phyloP scores from a whole-genome alignment of 2,797 vertebrate genomes.

The Cyprinodon diabolis region DNA sequence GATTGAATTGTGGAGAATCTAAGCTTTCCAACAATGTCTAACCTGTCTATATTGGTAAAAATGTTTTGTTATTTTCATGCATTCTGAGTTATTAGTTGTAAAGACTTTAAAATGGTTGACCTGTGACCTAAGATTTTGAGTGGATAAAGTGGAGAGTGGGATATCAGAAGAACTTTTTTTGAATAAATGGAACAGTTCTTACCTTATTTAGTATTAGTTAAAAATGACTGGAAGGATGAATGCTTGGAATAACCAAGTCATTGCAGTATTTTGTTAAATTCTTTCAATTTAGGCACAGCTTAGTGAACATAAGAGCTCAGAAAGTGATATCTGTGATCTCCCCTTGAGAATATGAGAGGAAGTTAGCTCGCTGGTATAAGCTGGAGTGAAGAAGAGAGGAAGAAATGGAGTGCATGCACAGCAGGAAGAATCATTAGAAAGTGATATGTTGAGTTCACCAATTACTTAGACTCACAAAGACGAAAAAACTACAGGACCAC shows the following conservation, averaged over 20 bases:
- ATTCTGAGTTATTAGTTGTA: no score
- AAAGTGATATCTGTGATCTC: constrained; percentile 11
- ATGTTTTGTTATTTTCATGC: no score
- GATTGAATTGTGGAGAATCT: no score
- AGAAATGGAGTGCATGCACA: constrained; percentile 13
- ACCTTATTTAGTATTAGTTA: constrained; percentile 2
- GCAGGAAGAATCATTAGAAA: constrained; percentile 22
- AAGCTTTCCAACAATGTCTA: no score
- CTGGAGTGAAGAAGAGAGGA: constrained; percentile 5
- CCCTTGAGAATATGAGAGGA: constrained; percentile 37
- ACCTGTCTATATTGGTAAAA: no score
- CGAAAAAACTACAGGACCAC: neutral
- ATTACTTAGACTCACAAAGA: constrained; percentile 4
- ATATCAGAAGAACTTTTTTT: constrained; percentile 10
- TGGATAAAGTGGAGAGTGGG: neutral
- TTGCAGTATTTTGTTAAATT: neutral
- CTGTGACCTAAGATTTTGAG: neutral
- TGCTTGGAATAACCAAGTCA: neutral
- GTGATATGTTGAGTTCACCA: constrained; percentile 7
- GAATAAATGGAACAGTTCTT: neutral
- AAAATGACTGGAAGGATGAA: constrained; percentile 5
- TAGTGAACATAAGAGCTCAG: constrained; percentile 28
- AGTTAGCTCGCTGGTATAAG: constrained; percentile 10
- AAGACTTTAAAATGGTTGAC: no score
- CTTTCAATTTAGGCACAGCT: constrained; percentile 24